Evolutionary conservation across 1,140 invertebrate genomes (phyloP).

Genomic region (Bombus breviceps): DNA sequence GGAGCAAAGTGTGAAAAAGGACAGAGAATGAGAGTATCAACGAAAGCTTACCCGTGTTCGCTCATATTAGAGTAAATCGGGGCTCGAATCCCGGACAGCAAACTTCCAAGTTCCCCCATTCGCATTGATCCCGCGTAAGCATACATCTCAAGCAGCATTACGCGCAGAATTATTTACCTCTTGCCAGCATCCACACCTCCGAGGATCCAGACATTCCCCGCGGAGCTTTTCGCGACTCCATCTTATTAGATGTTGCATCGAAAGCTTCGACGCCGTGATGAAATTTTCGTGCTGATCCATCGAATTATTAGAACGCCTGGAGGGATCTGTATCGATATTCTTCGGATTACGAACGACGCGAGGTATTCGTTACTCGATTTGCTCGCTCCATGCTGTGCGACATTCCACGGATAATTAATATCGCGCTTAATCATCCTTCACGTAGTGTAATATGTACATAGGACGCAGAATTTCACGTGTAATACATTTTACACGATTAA

Average conservation of each 20-base stretch:
- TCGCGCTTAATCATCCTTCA: not conserved
- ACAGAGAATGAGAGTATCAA: not conserved
- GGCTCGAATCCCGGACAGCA: not conserved
- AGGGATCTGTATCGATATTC: not conserved
- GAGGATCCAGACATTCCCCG: not conserved
- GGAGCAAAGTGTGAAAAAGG: not conserved
- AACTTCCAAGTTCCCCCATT: not conserved
- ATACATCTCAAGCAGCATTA: constrained; percentile 7
- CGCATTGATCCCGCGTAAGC: constrained; percentile 13
- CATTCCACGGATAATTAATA: not conserved
- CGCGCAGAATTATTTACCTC: constrained; percentile 17
- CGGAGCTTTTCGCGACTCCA: not conserved
- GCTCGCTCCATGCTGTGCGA: not conserved
- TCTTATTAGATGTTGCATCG: constrained; percentile 4
- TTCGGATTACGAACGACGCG: constrained; percentile 1
- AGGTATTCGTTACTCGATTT: constrained; percentile 1
- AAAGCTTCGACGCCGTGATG: not conserved
- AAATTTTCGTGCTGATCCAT: constrained; percentile 25
- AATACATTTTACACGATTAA: no score
- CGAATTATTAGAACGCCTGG: constrained; percentile 3
- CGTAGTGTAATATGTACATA: not conserved
- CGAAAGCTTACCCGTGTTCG: not conserved
- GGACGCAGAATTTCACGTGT: not conserved
- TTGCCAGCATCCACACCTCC: not conserved
- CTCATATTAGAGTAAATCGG: not conserved